Percentiles rank a stretch among this genome's conserved stretches.
Conservation (phyloP, 2,113 vertebrate genomes). For the Guaruba guarouba region DNA sequence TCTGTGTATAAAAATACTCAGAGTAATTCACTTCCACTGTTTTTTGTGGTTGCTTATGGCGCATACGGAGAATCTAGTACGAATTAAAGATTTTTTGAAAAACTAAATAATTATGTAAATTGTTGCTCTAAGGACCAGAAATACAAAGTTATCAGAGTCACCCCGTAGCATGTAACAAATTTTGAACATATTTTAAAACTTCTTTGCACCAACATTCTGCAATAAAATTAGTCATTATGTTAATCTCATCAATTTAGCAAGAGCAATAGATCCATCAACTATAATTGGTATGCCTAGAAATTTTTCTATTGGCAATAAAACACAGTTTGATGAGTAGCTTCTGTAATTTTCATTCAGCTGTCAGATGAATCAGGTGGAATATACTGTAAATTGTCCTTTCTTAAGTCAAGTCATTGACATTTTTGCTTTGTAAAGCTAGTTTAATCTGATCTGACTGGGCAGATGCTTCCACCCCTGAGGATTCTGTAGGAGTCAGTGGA, state of each 20-base stretch:
- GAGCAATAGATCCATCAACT: background rate
- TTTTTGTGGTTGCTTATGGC: background rate
- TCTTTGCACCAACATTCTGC: background rate
- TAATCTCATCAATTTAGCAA: background rate
- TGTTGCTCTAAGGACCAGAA: background rate
- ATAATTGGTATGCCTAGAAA: background rate
- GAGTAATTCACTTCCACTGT: background rate
- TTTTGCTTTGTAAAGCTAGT: constrained; percentile 5
- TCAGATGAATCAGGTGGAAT: background rate
- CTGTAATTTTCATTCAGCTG: background rate
- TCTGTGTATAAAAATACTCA: background rate
- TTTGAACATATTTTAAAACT: background rate
- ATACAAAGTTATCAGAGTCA: background rate
- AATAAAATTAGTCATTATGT: background rate
- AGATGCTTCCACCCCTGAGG: background rate
- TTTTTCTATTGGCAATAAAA: background rate
- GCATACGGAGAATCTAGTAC: background rate
- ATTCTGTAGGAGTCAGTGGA: background rate
- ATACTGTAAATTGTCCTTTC: background rate
- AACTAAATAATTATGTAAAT: background rate
- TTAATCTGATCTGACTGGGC: background rate
- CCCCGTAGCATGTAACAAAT: background rate
- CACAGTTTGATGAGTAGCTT: background rate
- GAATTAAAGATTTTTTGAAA: background rate
- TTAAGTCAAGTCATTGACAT: background rate